Conservation (phyloP, 2,888 invertebrate species). For the Empis livida region DNA sequence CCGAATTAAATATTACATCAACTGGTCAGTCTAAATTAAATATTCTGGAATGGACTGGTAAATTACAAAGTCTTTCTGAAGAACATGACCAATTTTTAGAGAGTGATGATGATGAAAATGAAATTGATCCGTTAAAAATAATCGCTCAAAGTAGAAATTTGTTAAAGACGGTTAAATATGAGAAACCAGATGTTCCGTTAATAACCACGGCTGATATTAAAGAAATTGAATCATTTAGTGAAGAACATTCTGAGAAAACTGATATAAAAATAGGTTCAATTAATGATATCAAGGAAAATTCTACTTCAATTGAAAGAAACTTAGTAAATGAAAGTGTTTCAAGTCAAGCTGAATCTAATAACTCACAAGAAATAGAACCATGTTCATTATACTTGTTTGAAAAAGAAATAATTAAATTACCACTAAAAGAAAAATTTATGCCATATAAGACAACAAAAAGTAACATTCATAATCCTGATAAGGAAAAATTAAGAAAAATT, state of each 20-base stretch:
- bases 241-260: neutral
- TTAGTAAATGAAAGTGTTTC: no score
- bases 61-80: conserved; percentile 8
- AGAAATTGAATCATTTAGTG: conserved; percentile 26
- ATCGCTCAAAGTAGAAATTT: conserved; percentile 29
- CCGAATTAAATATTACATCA: conserved; percentile 27
- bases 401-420: conserved; percentile 14
- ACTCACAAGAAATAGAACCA: conserved; percentile 20
- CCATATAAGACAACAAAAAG: conserved; percentile 31
- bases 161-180: conserved; percentile 22
- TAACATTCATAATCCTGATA: conserved; percentile 31
- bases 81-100: conserved; percentile 22
- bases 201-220: conserved; percentile 28
- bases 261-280: neutral
- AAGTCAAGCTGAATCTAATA: conserved; percentile 11
- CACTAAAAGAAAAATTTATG: conserved; percentile 23
- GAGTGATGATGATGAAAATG: conserved; percentile 30
- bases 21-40: conserved; percentile 22
- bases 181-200: conserved; percentile 19
- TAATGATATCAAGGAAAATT: neutral
- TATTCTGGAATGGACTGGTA: conserved; percentile 29
- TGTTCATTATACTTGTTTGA: conserved; percentile 28
- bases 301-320: neutral
- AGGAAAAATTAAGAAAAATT: conserved; percentile 26
- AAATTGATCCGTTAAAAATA: conserved; percentile 28